These are phyloP conservation scores for Aphelinus certus DNA, from an alignment of 1,140 invertebrate genomes.

Conservation along the genomic window DNA sequence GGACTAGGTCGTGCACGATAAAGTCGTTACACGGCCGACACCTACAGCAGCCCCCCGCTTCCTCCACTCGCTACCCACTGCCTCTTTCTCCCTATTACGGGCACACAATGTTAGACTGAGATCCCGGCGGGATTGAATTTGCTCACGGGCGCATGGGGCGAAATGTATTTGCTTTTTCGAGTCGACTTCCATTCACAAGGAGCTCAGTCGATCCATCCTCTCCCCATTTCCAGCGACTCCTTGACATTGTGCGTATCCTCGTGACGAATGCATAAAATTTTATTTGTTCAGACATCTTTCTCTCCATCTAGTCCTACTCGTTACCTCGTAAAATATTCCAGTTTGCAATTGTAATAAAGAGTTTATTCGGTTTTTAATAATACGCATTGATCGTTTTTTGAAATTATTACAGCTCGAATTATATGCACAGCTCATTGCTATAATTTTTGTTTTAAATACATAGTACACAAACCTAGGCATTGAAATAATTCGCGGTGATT, in stretches of 20 bases:
- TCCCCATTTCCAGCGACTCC: not conserved
- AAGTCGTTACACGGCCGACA: constrained; percentile 64
- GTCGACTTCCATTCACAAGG: constrained; percentile 44
- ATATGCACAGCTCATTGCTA: no score
- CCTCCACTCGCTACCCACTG: constrained; percentile 38
- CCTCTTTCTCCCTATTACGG: constrained; percentile 44
- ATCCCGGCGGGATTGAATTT: constrained; percentile 65
- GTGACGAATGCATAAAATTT: no score
- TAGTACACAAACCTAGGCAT: no score
- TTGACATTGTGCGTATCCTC: not conserved
- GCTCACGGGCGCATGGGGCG: constrained; percentile 62
- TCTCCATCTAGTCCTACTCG: not conserved
- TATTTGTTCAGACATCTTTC: not conserved
- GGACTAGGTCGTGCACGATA: constrained; percentile 48
- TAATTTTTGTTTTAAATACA: no score
- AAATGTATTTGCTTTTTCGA: constrained; percentile 66
- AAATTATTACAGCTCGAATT: no score
- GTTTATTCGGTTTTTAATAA: no score
- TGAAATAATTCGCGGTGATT: no score
- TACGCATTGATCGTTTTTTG: no score
- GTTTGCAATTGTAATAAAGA: no score
- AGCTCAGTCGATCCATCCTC: constrained; percentile 23
- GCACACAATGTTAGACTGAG: constrained; percentile 61
- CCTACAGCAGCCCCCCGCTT: constrained; percentile 49
- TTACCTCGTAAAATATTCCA: no score